Conservation (phyloP, 2,113 vertebrate genomes). For the Phalacrocorax carbo region DNA sequence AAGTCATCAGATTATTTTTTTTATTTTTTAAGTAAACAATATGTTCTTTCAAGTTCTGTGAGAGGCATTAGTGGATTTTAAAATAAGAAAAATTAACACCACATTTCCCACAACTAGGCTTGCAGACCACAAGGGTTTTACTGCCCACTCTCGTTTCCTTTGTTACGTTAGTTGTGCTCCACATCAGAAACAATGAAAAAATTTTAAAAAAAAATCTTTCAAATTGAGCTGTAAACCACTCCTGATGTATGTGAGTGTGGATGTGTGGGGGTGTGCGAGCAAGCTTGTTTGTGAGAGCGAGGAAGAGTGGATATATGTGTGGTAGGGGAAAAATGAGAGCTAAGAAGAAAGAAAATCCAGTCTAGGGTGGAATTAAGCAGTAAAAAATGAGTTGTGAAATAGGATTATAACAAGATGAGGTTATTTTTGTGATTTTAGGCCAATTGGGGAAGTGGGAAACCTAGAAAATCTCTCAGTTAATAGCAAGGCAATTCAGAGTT, state of each 20-base stretch:
- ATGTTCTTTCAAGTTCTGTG: slow-evolving; percentile 57
- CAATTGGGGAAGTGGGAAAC: slow-evolving; percentile 42
- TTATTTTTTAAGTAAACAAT: slow-evolving; percentile 34
- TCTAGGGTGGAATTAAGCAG: slow-evolving; percentile 26
- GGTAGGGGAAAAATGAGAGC: slow-evolving; percentile 7
- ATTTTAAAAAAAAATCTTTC: background rate
- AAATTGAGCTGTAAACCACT: slow-evolving; percentile 9
- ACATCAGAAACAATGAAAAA: slow-evolving; percentile 41
- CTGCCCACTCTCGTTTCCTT: slow-evolving; percentile 45
- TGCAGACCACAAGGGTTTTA: slow-evolving; percentile 26
- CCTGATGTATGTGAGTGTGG: slow-evolving; percentile 7
- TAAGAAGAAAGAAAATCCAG: slow-evolving; percentile 36
- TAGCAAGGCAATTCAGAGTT: slow-evolving; percentile 44
- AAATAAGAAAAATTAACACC: slow-evolving; percentile 59
- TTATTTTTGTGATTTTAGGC: slow-evolving; percentile 38
- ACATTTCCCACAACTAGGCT: slow-evolving; percentile 49
- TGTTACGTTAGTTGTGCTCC: slow-evolving; percentile 37
- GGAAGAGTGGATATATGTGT: slow-evolving; percentile 33
- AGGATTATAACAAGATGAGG: slow-evolving; percentile 28
- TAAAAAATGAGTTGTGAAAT: slow-evolving; percentile 36
- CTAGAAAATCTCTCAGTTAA: slow-evolving; percentile 51
- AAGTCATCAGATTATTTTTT: slow-evolving; percentile 26
- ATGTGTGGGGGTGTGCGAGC: slow-evolving; percentile 41
- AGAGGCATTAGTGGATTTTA: slow-evolving; percentile 36
- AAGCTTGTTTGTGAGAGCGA: slow-evolving; percentile 35